A percentile compares a stretch with the other conserved stretches of the same genome.
Conservation (phyloP, 2,113 vertebrate genomes). For the Echinops telfairi region DNA sequence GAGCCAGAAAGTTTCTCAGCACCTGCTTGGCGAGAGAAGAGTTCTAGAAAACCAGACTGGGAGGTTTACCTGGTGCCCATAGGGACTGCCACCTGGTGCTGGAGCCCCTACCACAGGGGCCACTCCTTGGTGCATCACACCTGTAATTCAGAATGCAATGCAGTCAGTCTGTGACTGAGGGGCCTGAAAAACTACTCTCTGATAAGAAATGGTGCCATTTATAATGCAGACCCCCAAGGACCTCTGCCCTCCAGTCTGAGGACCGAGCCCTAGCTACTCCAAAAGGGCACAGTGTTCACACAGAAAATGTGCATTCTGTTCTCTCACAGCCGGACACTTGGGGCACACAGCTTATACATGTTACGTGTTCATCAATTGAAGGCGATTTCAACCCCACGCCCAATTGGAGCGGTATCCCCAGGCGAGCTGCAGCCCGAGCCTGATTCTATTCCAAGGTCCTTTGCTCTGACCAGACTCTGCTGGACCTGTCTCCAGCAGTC, state of each 20-base stretch:
- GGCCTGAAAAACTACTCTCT: slow-evolving; percentile 70
- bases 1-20: neutral
- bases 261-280: neutral
- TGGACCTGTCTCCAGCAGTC: slow-evolving; percentile 56
- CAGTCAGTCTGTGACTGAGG: slow-evolving; percentile 76
- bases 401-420: slow-evolving; percentile 43
- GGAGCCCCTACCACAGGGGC: slow-evolving; percentile 91
- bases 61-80: slow-evolving; percentile 94
- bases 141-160: slow-evolving; percentile 89
- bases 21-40: slow-evolving; percentile 54
- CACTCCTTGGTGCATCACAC: slow-evolving; percentile 95
- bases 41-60: slow-evolving; percentile 51
- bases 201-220: slow-evolving; percentile 74
- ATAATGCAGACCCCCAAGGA: slow-evolving; percentile 59
- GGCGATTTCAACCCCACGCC: slow-evolving; percentile 35
- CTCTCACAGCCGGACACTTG: slow-evolving; percentile 32
- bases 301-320: slow-evolving; percentile 35
- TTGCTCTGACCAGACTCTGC: slow-evolving; percentile 42
- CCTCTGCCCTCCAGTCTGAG: slow-evolving; percentile 64
- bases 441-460: slow-evolving; percentile 24
- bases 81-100: slow-evolving; percentile 90
- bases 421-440: slow-evolving; percentile 13
- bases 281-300: slow-evolving; percentile 48
- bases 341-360: slow-evolving; percentile 18
- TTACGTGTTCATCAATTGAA: slow-evolving; percentile 54